Conservation (phyloP, 2,113 vertebrate genomes). For the Ibidorhyncha struthersii region DNA sequence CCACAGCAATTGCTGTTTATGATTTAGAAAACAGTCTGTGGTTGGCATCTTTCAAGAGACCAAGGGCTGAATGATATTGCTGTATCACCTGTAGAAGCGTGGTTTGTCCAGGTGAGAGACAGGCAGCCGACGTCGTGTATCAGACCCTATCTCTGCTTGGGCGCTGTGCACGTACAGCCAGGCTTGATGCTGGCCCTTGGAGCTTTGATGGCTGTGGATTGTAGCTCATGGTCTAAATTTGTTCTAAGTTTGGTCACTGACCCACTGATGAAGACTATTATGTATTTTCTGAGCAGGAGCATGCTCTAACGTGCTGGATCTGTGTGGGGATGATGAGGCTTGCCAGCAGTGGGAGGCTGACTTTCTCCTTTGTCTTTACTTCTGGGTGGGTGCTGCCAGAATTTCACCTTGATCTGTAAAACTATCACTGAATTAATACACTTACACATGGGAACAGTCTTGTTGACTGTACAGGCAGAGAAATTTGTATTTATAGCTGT, state of each 20-base stretch:
- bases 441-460: accelerated
- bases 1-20: neutral
- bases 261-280: accelerated
- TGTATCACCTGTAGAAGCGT: neutral
- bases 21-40: neutral
- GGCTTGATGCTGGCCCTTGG: neutral
- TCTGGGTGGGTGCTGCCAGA: neutral
- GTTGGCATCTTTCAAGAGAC: neutral
- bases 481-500: neutral
- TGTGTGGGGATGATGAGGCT: accelerated
- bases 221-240: neutral
- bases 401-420: neutral
- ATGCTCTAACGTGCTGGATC: neutral
- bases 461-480: neutral
- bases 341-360: neutral
- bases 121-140: accelerated
- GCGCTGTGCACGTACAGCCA: neutral
- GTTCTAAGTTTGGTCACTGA: neutral
- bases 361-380: neutral
- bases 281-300: neutral
- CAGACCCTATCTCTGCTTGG: accelerated
- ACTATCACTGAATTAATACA: neutral
- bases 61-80: neutral
- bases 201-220: neutral
- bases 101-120: neutral